phyloP scores from a whole-genome alignment of 2,888 invertebrate genomes.

The Drosophila paracracens region DNA sequence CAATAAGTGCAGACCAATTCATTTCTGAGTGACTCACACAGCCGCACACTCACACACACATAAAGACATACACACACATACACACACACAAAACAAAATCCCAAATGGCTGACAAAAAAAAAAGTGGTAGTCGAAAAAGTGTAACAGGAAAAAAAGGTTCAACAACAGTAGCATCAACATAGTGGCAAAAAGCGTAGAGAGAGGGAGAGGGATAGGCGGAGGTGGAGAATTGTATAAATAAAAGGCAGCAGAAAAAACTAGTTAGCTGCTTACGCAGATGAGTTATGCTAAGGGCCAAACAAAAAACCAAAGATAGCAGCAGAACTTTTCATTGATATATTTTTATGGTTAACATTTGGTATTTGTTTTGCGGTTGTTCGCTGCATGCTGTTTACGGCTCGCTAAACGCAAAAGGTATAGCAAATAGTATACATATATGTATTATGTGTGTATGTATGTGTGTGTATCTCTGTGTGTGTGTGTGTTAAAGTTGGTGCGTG shows the following conservation, averaged over 20 bases:
- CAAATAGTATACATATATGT: constrained; percentile 6
- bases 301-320: constrained; percentile 43
- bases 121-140: constrained; percentile 27
- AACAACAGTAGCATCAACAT: constrained; percentile 26
- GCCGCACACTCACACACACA: constrained; percentile 8
- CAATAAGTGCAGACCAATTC: constrained; percentile 65
- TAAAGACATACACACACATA: constrained; percentile 6
- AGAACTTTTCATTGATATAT: constrained; percentile 73
- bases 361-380: neutral
- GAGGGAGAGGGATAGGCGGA: neutral
- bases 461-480: constrained; percentile 3
- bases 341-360: constrained; percentile 53
- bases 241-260: constrained; percentile 23
- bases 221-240: constrained; percentile 4
- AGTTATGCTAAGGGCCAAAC: constrained; percentile 38
- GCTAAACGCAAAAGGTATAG: constrained; percentile 55
- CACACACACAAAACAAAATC: constrained; percentile 44
- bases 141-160: constrained; percentile 31
- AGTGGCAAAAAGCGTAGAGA: constrained; percentile 32
- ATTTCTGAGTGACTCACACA: constrained; percentile 58
- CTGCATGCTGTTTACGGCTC: constrained; percentile 63
- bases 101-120: constrained; percentile 43
- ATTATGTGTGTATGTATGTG: neutral
- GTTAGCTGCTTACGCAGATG: constrained; percentile 48
- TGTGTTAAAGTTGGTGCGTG: constrained; percentile 52